Conservation (phyloP, 2,888 invertebrate genomes). For the Nudaria mundana region DNA sequence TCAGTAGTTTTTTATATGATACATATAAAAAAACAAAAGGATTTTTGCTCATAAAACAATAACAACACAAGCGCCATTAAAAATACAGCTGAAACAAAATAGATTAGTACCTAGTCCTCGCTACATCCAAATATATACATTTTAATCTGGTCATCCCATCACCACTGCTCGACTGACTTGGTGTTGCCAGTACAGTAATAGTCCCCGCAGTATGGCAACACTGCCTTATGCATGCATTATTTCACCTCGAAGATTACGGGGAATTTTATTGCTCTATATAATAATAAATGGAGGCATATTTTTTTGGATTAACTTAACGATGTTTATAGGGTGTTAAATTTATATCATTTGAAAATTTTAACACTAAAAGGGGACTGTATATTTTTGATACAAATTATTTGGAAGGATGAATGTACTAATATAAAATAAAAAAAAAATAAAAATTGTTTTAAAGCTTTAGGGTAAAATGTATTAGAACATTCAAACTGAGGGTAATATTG, state of each 20-base stretch:
- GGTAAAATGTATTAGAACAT: not conserved
- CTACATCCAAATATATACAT: conserved; percentile 23
- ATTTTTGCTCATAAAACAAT: not conserved
- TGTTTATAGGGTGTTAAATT: conserved; percentile 1
- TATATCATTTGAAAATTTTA: not conserved
- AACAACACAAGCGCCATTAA: conserved; percentile 2
- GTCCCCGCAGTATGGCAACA: conserved; percentile 30
- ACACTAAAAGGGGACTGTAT: not conserved
- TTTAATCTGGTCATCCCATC: conserved; percentile 31
- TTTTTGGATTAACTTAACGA: conserved; percentile 7
- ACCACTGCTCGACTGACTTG: conserved; percentile 24
- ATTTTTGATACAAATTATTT: too few species aligned
- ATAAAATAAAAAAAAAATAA: too few species aligned
- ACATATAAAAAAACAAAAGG: not conserved
- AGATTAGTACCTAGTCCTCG: conserved; percentile 29
- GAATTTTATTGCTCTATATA: conserved; percentile 35
- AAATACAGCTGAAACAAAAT: conserved; percentile 36
- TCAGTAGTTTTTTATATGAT: conserved; percentile 4
- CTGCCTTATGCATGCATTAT: conserved; percentile 38
- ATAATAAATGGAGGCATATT: conserved; percentile 29
- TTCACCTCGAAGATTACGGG: conserved; percentile 22
- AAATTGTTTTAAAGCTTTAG: too few species aligned
- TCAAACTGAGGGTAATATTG: not conserved
- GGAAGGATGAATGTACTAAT: too few species aligned
- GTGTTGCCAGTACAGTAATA: conserved; percentile 18